Evolutionary conservation across 1,140 invertebrate species (phyloP).

Genomic region (Drosophila baimaii): DNA sequence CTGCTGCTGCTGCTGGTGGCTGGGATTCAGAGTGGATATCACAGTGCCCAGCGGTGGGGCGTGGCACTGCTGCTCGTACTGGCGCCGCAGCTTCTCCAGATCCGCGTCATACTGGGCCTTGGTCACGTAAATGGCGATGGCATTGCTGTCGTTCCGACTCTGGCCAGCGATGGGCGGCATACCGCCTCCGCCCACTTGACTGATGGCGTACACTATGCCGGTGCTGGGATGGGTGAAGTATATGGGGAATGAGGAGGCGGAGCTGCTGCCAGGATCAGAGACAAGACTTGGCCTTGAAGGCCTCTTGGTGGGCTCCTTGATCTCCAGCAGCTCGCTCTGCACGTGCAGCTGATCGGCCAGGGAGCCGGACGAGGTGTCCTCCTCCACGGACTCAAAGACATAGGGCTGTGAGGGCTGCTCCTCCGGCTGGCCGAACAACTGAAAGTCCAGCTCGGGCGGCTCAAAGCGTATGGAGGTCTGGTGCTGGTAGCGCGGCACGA

Average conservation of each 20-base stretch:
- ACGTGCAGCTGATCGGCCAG: slow-evolving; percentile 51
- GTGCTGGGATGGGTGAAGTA: slow-evolving; percentile 79
- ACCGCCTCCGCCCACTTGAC: slow-evolving; percentile 55
- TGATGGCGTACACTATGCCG: slow-evolving; percentile 79
- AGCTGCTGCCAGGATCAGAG: neutral
- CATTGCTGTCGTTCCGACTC: slow-evolving; percentile 42
- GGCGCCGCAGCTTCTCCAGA: slow-evolving; percentile 42
- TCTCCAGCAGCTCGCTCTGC: slow-evolving; percentile 57
- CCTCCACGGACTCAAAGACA: slow-evolving; percentile 60
- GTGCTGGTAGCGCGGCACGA: slow-evolving; percentile 56
- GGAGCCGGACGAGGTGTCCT: neutral
- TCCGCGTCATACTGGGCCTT: slow-evolving; percentile 79
- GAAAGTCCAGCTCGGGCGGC: slow-evolving; percentile 57
- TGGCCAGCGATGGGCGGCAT: slow-evolving; percentile 10
- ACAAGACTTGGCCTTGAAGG: neutral
- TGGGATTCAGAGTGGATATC: slow-evolving; percentile 43
- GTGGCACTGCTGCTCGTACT: slow-evolving; percentile 66
- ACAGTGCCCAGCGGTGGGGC: slow-evolving; percentile 11
- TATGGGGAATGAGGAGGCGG: slow-evolving; percentile 59
- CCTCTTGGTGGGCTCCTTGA: slow-evolving; percentile 26
- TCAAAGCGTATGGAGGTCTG: slow-evolving; percentile 27
- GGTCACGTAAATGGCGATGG: slow-evolving; percentile 76
- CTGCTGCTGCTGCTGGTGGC: neutral
- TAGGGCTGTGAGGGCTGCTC: slow-evolving; percentile 37
- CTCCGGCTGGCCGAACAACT: slow-evolving; percentile 52